phyloP scores from a whole-genome alignment of 2,113 vertebrate species.

The Bambusicola thoracicus region DNA sequence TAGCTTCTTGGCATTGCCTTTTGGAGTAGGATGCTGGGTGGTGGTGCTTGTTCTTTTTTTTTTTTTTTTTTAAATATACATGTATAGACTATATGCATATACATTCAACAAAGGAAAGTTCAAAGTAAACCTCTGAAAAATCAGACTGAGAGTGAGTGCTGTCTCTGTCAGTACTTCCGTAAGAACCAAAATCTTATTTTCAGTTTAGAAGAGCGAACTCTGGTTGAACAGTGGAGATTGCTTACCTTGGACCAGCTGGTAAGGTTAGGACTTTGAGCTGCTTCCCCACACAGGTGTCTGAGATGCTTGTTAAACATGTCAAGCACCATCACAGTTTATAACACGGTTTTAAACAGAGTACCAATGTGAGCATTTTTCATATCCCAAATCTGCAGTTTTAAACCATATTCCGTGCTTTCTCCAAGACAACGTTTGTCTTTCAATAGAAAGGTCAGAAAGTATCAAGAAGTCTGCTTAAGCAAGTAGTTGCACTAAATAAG shows the following conservation, averaged over 20 bases:
- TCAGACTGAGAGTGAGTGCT: not conserved
- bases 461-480: not conserved
- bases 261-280: not conserved
- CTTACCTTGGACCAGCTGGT: not conserved
- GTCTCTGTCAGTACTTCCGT: not conserved
- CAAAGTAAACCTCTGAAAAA: not conserved
- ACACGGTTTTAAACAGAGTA: not conserved
- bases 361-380: not conserved
- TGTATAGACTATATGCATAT: not conserved
- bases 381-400: not conserved
- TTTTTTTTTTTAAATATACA: not conserved
- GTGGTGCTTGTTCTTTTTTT: too few relatives aligned
- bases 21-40: not conserved
- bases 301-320: not conserved
- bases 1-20: not conserved
- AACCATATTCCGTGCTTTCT: not conserved
- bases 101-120: not conserved
- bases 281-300: not conserved
- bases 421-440: not conserved
- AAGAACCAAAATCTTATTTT: not conserved
- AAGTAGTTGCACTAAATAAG: not conserved
- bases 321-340: rapidly evolving
- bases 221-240: rapidly evolving
- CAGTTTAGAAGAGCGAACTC: not conserved
- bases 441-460: not conserved